Evolutionary conservation across 2,888 invertebrate species (phyloP), one percentile per base, ranked within the genome.

Genomic region (Pilophorus perplexus): DNA sequence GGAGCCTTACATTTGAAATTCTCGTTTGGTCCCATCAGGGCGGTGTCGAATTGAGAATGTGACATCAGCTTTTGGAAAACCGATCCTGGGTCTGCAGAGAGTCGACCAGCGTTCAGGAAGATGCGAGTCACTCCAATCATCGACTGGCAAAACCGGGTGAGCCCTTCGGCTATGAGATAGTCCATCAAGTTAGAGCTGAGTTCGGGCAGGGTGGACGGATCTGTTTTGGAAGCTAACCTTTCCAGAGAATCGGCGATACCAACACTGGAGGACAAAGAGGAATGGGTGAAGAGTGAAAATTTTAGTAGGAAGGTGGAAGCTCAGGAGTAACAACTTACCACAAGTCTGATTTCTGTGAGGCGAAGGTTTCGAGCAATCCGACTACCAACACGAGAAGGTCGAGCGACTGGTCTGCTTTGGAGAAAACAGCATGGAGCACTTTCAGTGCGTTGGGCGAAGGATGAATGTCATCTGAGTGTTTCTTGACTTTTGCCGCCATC

Each of bases 21-120:
- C 23, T 62, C 62, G n/a, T 62, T 37, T n/a, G 62, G 20, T 4
- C 48, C 48, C 64, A 52, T 64, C 14, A 64, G 20, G 2, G 44
- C 22, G 18, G 6, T 25, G 27, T 52, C 52, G 23, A 64, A 64
- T 27, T 64, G 33, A 10, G 37, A 4, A 52, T 64, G 64, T 0
- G 64, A 27, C 2, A 52, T 54, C 2, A 64, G 23, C 52, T 52
- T 50, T 23, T 52, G 52, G 40, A 64, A 64, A 8, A 64, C 3
- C 14, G 40, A 22, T 2, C 44, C 1, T 12, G 64, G 64, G 20
- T 64, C 64, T 4, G 52, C 12, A 10, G 37, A 28, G 5, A 62
- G 14, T 8, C 44, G 62, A 23, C 48, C 46, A 12, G 62, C 46
- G 1, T 20, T 46, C n/a, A 62, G 20, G 27, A 18, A 62, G 12